Evolutionary conservation across 2,113 vertebrate species (phyloP).

Genomic region (Equus quagga): DNA sequence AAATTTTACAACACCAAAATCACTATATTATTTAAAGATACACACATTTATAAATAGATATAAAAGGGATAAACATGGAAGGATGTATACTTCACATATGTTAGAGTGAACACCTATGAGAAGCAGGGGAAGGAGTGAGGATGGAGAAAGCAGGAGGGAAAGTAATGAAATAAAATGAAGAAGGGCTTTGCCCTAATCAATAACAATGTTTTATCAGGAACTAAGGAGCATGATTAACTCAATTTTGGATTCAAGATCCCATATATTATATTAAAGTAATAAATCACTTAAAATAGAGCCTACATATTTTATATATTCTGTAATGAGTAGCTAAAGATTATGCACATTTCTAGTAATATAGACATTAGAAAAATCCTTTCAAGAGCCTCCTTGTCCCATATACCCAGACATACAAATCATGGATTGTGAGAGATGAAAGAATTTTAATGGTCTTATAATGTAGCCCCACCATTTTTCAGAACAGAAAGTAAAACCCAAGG

Average conservation of each 20-base stretch:
- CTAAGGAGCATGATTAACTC: not conserved
- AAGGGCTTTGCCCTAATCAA: not conserved
- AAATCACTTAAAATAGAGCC: not conserved
- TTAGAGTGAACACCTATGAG: not conserved
- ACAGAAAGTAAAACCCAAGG: not conserved
- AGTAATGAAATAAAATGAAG: not conserved
- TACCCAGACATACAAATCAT: not conserved
- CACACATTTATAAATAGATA: not conserved
- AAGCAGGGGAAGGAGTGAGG: rapidly evolving
- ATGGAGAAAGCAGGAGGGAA: not conserved
- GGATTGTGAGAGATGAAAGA: not conserved
- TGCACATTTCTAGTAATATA: not conserved
- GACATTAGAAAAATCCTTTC: not conserved
- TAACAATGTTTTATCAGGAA: not conserved
- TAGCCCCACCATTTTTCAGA: not conserved
- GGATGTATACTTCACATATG: not conserved
- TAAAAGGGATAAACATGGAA: not conserved
- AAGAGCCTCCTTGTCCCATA: not conserved
- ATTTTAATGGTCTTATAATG: not conserved
- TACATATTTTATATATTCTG: not conserved
- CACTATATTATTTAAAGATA: not conserved
- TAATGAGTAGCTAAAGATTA: not conserved
- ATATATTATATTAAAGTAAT: not conserved
- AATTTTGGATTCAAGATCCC: not conserved
- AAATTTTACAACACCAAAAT: not conserved